Base-by-base conservation (phyloP, 2,113 vertebrate genomes). In the Reinhardtius hippoglossoides region DNA sequence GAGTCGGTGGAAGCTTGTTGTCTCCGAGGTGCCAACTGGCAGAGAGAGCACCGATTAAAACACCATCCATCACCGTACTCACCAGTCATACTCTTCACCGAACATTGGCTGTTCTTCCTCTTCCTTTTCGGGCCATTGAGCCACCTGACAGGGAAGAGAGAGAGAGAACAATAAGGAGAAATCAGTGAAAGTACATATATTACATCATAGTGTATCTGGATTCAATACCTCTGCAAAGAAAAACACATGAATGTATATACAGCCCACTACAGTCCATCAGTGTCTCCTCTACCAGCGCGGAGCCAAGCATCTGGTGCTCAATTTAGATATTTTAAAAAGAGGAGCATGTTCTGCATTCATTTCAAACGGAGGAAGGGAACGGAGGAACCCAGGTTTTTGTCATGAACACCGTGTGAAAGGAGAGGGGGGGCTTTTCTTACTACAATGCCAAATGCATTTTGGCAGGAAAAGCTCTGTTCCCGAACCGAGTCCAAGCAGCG, bases 71-170 rank as follows among this genome's bases (percentile, higher is more conserved):
- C 54, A 23, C 56, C 0, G 9, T 60, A 88, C 91, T 91, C 95
- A 98, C 97, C 97, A 95, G 97, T 98, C 97, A 99, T 97, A 92
- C 95, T 96, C 95, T 98, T 99, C 95, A 98, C 94, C 94, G 97
- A 97, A 97, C 97, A 98, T 96, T 97, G 97, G 95, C 97, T 98
- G 95, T 96, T 98, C 95, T 98, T 98, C 94, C 97, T 97, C 95
- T 98, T 98, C 94, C 97, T 96, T 93, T 98, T 98, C 88, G 94
- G 92, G 93, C 96, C 97, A 99, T 98, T 96, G 96, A 96, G 97
- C 95, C 97, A 97, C 96, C 97, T 97, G 93, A 81, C 60, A 75
- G 85, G 83, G 6, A 63, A 55, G 67, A 31, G 27, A 31, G 27
- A 31, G 27, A 31, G 27, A 31, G 27, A 31, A 31, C 0, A 71